Percentiles rank a stretch among this genome's conserved stretches.
Evolutionary conservation across 2,888 invertebrate species (phyloP).

Genomic region (Camptogramma bilineatum): DNA sequence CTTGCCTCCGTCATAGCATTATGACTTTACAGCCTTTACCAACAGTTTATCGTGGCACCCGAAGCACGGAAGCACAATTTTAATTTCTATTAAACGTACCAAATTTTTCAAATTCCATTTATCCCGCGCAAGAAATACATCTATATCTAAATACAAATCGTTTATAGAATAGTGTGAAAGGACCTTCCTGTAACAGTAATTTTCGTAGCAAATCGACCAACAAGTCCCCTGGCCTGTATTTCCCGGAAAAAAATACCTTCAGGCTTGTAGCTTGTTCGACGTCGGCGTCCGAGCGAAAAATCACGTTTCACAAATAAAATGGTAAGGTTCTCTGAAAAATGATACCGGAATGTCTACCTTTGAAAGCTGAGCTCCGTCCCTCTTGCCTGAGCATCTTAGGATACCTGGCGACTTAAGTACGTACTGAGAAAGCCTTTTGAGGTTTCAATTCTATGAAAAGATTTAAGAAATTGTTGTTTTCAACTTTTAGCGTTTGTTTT

Average conservation of each 20-base stretch:
- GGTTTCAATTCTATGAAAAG: constrained; percentile 7
- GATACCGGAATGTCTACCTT: constrained; percentile 26
- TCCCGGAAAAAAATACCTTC: not conserved
- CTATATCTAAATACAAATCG: not conserved
- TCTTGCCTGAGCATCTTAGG: constrained; percentile 21
- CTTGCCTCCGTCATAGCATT: not conserved
- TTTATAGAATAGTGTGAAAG: constrained; percentile 1
- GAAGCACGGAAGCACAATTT: not conserved
- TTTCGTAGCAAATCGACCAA: constrained; percentile 10
- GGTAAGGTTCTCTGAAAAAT: constrained; percentile 24
- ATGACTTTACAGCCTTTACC: not conserved
- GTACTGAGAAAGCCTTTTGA: constrained; percentile 9
- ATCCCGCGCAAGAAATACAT: not conserved
- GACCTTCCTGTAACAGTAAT: constrained; percentile 5
- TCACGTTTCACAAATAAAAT: constrained; percentile 28
- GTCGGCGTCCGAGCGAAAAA: constrained; percentile 18
- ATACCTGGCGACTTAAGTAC: constrained; percentile 16
- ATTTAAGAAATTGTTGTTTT: not conserved
- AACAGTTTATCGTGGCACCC: too few relatives aligned
- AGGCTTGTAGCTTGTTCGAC: not conserved
- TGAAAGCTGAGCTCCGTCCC: constrained; percentile 19
- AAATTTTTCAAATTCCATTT: not conserved
- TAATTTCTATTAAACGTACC: not conserved
- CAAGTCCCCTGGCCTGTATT: constrained; percentile 9
- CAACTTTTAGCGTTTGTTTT: not conserved